These are phyloP conservation scores for Serripes groenlandicus DNA, from an alignment of 2,888 invertebrate species.

Conservation along the genomic window DNA sequence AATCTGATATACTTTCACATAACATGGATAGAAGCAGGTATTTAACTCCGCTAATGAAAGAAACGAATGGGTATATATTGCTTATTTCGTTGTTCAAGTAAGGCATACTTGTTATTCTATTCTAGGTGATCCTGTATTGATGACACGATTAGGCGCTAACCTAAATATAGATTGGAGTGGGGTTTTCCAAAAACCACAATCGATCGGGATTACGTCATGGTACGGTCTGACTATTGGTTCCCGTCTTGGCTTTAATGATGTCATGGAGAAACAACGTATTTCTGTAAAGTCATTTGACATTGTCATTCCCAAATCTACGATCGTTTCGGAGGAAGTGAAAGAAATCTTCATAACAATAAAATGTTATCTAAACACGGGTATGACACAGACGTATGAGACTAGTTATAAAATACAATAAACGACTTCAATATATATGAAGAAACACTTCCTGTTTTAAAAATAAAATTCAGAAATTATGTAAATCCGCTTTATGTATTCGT, in stretches of 20 bases:
- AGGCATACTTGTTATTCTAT: too few species aligned
- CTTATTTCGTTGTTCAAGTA: too few species aligned
- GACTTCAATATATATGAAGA: too few species aligned
- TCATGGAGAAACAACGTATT: background rate
- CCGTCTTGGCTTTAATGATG: constrained; percentile 4
- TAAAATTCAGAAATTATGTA: too few species aligned
- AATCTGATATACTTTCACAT: too few species aligned
- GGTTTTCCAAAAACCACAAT: background rate
- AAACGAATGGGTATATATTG: too few species aligned
- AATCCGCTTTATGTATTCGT: too few species aligned
- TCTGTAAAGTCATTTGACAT: background rate
- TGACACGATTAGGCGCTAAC: background rate
- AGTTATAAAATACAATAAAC: background rate
- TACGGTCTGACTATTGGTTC: constrained; percentile 21
- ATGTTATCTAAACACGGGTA: constrained; percentile 1
- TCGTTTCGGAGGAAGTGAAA: background rate
- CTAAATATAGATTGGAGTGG: background rate
- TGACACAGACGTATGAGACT: background rate
- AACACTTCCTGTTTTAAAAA: too few species aligned
- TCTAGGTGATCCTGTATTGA: background rate
- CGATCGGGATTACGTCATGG: background rate
- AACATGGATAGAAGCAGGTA: too few species aligned
- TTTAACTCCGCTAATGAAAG: too few species aligned
- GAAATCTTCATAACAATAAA: background rate
- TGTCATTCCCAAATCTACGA: background rate